phyloP scores from a whole-genome alignment of 2,113 vertebrate genomes.

The Dasypus novemcinctus region DNA sequence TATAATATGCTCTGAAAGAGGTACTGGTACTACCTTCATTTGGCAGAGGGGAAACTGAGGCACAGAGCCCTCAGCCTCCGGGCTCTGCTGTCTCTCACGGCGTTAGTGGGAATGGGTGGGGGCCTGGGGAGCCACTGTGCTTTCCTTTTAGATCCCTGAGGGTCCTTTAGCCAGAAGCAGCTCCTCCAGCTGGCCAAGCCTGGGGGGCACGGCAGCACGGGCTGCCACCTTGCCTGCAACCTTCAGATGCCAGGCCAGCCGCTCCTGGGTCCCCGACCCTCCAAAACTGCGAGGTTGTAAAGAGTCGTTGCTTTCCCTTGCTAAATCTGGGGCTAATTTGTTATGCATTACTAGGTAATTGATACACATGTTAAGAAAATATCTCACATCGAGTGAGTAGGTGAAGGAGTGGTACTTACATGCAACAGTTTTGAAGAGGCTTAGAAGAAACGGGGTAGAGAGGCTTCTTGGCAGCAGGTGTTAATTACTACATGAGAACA shows the following conservation, averaged over 20 bases:
- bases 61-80: too few relatives aligned
- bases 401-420: background rate
- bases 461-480: background rate
- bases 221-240: background rate
- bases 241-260: too few relatives aligned
- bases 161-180: background rate
- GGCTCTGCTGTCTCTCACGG: too few relatives aligned
- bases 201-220: background rate
- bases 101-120: too few relatives aligned
- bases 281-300: background rate
- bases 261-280: background rate
- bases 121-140: background rate
- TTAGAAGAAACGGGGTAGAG: background rate
- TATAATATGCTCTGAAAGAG: too few relatives aligned
- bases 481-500: background rate
- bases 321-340: background rate
- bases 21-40: too few relatives aligned
- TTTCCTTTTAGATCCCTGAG: background rate
- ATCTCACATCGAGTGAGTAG: background rate
- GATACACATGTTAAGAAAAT: background rate
- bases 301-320: background rate
- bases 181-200: fast-evolving
- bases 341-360: background rate
- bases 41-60: too few relatives aligned
- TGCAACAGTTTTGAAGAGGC: background rate